phyloP scores from a whole-genome alignment of 2,113 vertebrate genomes.

The Callipepla californica region DNA sequence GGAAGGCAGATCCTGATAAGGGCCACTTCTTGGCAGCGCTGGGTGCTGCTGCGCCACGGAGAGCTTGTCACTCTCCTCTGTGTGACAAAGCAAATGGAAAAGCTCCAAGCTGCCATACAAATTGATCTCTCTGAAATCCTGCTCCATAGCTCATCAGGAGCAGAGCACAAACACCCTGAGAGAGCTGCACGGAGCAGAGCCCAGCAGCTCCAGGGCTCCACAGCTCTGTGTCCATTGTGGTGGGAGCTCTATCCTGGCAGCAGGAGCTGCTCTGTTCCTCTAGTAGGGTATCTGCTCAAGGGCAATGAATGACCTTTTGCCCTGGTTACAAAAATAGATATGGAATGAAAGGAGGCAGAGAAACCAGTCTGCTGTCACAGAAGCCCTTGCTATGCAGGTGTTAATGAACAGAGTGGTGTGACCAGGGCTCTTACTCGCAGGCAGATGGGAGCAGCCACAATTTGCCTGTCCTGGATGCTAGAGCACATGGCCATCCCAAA shows the following conservation, averaged over 20 bases:
- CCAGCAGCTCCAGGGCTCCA: neutral
- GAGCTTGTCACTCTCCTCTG: neutral
- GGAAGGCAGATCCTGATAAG: constrained; percentile 43
- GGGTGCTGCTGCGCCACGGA: neutral
- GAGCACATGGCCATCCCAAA: neutral
- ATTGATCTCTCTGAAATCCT: neutral
- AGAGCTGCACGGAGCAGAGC: fast-evolving
- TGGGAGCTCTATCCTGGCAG: neutral
- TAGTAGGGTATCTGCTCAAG: neutral
- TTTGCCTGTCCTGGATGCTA: neutral
- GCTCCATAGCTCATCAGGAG: fast-evolving
- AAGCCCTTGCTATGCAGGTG: neutral
- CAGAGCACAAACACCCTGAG: neutral
- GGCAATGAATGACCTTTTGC: neutral
- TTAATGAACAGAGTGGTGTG: neutral
- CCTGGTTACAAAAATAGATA: neutral
- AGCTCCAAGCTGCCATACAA: neutral
- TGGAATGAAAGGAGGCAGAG: neutral
- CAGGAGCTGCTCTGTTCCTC: neutral
- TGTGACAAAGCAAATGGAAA: constrained; percentile 15
- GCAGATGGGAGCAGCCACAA: neutral
- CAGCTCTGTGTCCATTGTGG: neutral
- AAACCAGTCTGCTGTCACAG: neutral
- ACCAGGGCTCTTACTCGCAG: neutral
- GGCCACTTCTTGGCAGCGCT: neutral